Base-by-base conservation (phyloP, 2,888 invertebrate species). In the Priapulus caudatus region DNA sequence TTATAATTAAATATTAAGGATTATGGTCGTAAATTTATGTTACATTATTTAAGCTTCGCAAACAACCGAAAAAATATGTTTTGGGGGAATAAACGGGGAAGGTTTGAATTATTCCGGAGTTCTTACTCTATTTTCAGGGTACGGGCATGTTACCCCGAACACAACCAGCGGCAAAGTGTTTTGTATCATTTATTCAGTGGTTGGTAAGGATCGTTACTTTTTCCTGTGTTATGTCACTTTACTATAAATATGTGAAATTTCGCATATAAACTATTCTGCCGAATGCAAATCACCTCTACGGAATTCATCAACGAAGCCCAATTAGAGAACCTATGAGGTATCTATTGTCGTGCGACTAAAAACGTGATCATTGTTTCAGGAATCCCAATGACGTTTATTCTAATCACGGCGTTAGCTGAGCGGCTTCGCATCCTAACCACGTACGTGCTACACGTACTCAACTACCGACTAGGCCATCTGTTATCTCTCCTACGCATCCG, bases 101-200 rank as follows among this genome's bases (percentile, higher is more conserved):
- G n/a, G n/a, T n/a, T n/a, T n/a, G n/a, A n/a, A n/a, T n/a, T n/a
- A n/a, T n/a, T n/a, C n/a, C n/a, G n/a, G n/a, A n/a, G n/a, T n/a
- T n/a, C n/a, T n/a, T 43, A 49, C 20, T 33, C 58, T 58, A 18
- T 48, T 55, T 61, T 3, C 72, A 87, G 88, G 89, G 50, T 91
- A 90, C 72, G 90, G 90, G 3, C 85, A 88, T 71, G 85, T 89
- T 50, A 85, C 88, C 0, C 89, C 90, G 0, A 74, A 88, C 16
- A 86, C 87, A 47, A 79, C 83, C 70, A 82, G 81, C 1, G 90
- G 91, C 22, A 89, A 90, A 73, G 73, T 86, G 52, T 89, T 90
- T 75, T 87, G 87, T 72, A 86, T 91, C 70, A 69, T 85, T 51
- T 91, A 86, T 74, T 87, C 88, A 1, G 72, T 85, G 53, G 75